Percentiles rank a stretch among this genome's conserved stretches.
Evolutionary conservation across 2,113 vertebrate species (phyloP).

Genomic region (Semicossyphus pulcher): DNA sequence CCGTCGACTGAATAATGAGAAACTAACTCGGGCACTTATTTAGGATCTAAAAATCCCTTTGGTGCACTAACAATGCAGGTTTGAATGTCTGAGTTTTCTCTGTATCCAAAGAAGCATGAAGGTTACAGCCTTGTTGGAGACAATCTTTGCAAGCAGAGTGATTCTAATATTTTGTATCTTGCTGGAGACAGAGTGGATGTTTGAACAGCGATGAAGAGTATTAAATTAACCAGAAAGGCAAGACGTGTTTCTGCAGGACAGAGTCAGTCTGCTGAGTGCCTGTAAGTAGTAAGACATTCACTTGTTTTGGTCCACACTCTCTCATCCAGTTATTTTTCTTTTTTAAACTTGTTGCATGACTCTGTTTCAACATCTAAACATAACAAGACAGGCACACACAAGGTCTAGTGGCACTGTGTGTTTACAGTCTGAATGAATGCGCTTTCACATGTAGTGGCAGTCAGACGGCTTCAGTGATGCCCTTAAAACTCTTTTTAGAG

Average conservation of each 20-base stretch:
- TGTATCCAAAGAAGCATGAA: neutral
- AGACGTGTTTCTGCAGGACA: neutral
- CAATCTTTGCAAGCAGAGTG: neutral
- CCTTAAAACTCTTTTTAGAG: neutral
- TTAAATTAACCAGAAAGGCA: neutral
- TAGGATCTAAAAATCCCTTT: neutral
- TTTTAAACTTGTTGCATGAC: too few species aligned
- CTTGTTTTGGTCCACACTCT: too few species aligned
- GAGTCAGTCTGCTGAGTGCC: neutral
- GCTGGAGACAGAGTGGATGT: too few species aligned
- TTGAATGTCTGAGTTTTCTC: neutral
- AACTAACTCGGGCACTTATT: neutral
- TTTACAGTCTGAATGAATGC: neutral
- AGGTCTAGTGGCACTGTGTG: neutral
- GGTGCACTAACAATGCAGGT: neutral
- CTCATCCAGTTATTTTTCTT: too few species aligned
- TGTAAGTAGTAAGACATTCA: too few species aligned
- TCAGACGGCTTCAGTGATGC: neutral
- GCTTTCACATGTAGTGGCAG: neutral
- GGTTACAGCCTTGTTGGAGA: neutral
- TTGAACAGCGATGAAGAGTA: neutral
- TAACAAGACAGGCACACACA: neutral
- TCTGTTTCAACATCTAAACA: neutral
- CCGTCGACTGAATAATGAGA: neutral
- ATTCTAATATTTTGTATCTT: neutral